Base-by-base conservation (phyloP, 2,888 invertebrate species). In the Yponomeuta cagnagella region DNA sequence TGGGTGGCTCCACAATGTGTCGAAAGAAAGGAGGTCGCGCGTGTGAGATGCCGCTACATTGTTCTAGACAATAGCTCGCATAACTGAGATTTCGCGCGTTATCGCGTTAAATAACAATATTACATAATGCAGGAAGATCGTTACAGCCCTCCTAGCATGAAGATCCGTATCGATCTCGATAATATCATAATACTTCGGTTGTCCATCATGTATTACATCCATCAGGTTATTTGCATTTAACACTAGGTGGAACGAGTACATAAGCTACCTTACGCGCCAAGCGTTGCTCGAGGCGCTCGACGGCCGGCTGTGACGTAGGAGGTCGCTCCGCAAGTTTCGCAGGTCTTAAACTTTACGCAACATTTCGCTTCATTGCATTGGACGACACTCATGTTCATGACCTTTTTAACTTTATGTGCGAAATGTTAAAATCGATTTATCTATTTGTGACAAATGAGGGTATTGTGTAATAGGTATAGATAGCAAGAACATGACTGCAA, bases 11-110 rank as follows among this genome's bases (percentile, higher is more conserved):
- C 15, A 12, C 52, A 58, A 15, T 58, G 52, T 58, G 15, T 58
- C 52, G 15, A 58, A 58, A 58, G 52, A 65, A 65, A 30, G 12
- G 65, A 64, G 64, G 31, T 30, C 12, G 65, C 31, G 31, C 30
- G 65, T 65, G 65, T 65, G 65, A 68, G 48, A 37, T 68, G n/a
- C 23, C 37, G 37, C 15, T 6, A 43, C 33, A 43, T 68, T 68
- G 48, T 43, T 48, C 67, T 15, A n/a, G 31, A 68, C 67, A 68
- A 68, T 68, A 23, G 67, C 23, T 23, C 23, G 23, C 67, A 67
- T 43, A 64, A 64, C 65, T 65, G 31, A 31, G 33, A 65, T 65
- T 43, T 43, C 48, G 52, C 68, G 48, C 33, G 30, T 69, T 48
- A 33, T 58, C 52, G 52, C 15, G 52, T 58, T 58, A 58, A 58